Evolutionary conservation across 2,797 vertebrate species (phyloP).

Genomic region (Urocyon cinereoargenteus): DNA sequence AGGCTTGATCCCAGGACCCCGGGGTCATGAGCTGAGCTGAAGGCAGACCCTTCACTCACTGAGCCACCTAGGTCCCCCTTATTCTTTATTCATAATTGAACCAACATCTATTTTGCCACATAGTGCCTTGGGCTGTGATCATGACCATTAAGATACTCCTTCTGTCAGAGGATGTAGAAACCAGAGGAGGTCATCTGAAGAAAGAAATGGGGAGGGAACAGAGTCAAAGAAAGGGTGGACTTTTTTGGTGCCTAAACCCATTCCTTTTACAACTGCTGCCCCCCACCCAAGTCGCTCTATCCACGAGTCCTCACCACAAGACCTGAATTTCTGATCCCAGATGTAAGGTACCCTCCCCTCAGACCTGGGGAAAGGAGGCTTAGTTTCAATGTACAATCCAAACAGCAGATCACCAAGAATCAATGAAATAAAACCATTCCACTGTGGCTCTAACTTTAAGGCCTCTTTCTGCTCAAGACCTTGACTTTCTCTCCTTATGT

Average conservation of each 20-base stretch:
- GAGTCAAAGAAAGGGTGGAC: accelerated
- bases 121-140: neutral
- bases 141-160: neutral
- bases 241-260: neutral
- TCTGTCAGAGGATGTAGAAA: too few relatives aligned
- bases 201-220: neutral
- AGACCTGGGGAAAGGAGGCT: neutral
- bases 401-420: neutral
- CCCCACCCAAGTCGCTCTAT: neutral
- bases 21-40: too few relatives aligned
- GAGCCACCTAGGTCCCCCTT: too few relatives aligned
- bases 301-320: neutral
- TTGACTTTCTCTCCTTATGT: neutral
- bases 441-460: neutral
- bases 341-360: neutral
- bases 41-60: too few relatives aligned
- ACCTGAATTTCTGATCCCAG: neutral
- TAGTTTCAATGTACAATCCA: neutral
- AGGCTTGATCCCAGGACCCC: too few relatives aligned
- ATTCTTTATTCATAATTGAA: neutral
- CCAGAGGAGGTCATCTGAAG: neutral
- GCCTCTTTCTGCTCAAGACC: neutral
- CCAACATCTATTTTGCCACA: neutral
- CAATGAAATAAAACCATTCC: neutral
- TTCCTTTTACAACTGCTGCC: too few relatives aligned